Conservation (phyloP, 1,140 invertebrate genomes). For the Triops cancriformis region DNA sequence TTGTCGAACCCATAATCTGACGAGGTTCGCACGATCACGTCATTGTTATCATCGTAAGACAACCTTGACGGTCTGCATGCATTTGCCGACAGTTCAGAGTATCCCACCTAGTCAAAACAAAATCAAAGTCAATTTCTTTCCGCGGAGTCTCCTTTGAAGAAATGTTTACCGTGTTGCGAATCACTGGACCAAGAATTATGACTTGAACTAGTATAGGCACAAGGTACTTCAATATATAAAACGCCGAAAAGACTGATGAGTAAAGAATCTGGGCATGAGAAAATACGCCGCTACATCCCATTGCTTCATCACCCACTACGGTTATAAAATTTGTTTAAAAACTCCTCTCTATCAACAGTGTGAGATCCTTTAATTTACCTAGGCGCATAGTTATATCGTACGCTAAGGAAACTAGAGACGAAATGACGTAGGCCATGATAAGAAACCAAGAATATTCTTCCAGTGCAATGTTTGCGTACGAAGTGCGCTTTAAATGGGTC, state of each 20-base stretch:
- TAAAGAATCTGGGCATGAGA: conserved; percentile 45
- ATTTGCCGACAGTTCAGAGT: neutral
- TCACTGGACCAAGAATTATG: conserved; percentile 44
- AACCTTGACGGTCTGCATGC: neutral
- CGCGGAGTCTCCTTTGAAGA: neutral
- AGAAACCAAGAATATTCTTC: conserved; percentile 48
- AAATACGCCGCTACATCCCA: conserved; percentile 48
- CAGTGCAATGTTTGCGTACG: conserved; percentile 43
- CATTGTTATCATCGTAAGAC: neutral
- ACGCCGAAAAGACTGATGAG: conserved; percentile 41
- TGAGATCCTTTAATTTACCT: conserved; percentile 37
- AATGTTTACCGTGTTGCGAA: neutral
- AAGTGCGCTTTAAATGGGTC: conserved; percentile 41
- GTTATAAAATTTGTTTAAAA: conserved; percentile 27
- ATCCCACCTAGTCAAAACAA: neutral
- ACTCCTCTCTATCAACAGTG: too few species aligned
- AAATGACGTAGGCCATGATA: conserved; percentile 45
- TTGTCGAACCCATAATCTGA: neutral
- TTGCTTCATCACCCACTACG: conserved; percentile 43
- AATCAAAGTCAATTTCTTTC: neutral
- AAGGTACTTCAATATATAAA: conserved; percentile 44
- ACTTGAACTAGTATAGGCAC: conserved; percentile 47
- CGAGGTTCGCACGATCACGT: neutral
- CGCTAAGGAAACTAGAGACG: conserved; percentile 42
- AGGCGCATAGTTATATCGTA: conserved; percentile 45